Evolutionary conservation across 1,140 invertebrate genomes (phyloP).

Genomic region (Drosophila teissieri): DNA sequence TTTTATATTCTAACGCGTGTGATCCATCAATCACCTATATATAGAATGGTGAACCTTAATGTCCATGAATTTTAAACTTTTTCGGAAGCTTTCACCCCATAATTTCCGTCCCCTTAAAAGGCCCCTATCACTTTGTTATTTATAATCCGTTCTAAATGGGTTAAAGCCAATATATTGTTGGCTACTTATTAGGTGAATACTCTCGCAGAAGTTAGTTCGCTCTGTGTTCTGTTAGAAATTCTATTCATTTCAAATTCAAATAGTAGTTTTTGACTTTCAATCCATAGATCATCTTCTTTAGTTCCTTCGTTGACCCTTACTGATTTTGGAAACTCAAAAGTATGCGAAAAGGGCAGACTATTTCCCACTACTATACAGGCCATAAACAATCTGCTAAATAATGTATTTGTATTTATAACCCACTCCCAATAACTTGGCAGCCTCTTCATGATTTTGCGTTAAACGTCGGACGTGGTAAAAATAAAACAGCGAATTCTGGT

Average conservation of each 20-base stretch:
- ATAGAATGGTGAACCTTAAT: constrained; percentile 14
- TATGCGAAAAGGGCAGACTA: constrained; percentile 19
- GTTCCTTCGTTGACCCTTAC: background rate
- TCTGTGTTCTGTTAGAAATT: no score
- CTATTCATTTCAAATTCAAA: no score
- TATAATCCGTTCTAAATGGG: constrained; percentile 22
- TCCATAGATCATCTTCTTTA: no score
- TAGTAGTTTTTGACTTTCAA: no score
- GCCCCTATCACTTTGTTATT: constrained; percentile 8
- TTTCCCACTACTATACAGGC: constrained; percentile 18
- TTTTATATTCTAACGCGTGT: constrained; percentile 2
- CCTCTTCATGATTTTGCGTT: constrained; percentile 54
- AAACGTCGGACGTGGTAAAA: constrained; percentile 63
- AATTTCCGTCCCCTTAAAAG: background rate
- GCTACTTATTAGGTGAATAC: background rate
- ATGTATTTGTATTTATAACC: constrained; percentile 30
- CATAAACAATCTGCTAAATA: constrained; percentile 7
- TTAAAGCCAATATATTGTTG: constrained; percentile 8
- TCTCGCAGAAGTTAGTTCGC: background rate
- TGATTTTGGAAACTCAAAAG: background rate
- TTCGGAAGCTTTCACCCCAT: constrained; percentile 2
- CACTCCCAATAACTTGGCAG: constrained; percentile 22
- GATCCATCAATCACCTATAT: constrained; percentile 32
- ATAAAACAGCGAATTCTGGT: constrained; percentile 49
- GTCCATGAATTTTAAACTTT: background rate